Evolutionary conservation across 2,888 invertebrate species (phyloP).

Genomic region (Drosophila mimetica): DNA sequence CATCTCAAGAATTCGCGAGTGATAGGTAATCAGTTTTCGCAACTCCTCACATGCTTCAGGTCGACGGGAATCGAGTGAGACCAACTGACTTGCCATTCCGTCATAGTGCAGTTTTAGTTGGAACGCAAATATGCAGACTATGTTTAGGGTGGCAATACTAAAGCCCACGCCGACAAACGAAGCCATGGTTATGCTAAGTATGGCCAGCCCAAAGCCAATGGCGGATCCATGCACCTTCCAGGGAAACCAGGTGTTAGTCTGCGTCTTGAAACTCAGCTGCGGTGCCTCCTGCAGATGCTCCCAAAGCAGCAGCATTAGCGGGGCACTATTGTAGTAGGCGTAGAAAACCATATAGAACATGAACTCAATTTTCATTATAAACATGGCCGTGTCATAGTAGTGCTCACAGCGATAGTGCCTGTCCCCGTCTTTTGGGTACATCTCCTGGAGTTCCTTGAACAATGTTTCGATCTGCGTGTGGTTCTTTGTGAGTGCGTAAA

Average conservation of each 20-base stretch:
- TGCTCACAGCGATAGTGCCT: constrained; percentile 44
- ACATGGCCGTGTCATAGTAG: constrained; percentile 50
- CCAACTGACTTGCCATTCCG: constrained; percentile 58
- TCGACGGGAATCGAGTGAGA: constrained; percentile 49
- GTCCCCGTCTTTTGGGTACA: constrained; percentile 14
- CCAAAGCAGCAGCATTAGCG: constrained; percentile 62
- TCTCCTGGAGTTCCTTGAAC: constrained; percentile 47
- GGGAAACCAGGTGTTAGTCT: constrained; percentile 82
- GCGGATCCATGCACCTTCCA: constrained; percentile 64
- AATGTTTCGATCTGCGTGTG: constrained; percentile 58
- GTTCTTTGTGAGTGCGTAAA: constrained; percentile 61
- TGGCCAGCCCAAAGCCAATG: constrained; percentile 40
- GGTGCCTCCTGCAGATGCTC: constrained; percentile 49
- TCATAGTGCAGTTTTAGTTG: constrained; percentile 75
- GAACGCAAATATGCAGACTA: constrained; percentile 68
- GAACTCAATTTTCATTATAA: constrained; percentile 59
- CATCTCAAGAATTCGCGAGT: constrained; percentile 64
- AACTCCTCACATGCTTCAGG: constrained; percentile 54
- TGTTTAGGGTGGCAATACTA: constrained; percentile 61
- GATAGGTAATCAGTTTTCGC: constrained; percentile 62
- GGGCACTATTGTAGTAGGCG: constrained; percentile 65
- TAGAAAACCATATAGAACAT: constrained; percentile 61
- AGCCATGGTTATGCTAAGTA: constrained; percentile 53
- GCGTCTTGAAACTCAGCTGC: constrained; percentile 59
- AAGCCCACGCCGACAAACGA: constrained; percentile 62